These are phyloP conservation scores for Pomatorhinus ruficollis DNA, from an alignment of 2,113 vertebrate species.

Conservation along the genomic window DNA sequence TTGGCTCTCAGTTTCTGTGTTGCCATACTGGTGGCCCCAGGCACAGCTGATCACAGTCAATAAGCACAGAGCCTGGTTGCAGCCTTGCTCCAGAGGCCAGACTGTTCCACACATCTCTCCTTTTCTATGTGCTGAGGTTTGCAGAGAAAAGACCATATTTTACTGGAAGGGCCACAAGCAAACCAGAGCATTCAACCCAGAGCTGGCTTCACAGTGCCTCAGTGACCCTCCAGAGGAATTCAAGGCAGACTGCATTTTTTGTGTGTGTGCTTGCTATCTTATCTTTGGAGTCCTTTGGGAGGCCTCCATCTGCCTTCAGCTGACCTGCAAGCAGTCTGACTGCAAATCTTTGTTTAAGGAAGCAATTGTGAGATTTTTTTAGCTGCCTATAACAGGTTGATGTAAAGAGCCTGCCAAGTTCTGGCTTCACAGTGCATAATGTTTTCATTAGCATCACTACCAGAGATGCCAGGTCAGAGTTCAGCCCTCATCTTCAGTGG, in stretches of 20 bases:
- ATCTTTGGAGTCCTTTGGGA: constrained; percentile 3
- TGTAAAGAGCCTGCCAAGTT: background rate
- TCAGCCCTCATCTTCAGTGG: background rate
- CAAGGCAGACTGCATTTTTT: background rate
- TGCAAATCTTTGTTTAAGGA: constrained; percentile 9
- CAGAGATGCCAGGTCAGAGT: background rate
- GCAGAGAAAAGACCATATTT: background rate
- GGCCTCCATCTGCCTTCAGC: background rate
- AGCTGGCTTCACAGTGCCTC: background rate
- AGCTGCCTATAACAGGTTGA: background rate
- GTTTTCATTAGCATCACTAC: background rate
- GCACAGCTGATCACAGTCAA: background rate
- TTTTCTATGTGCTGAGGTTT: background rate
- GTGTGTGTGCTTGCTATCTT: constrained; percentile 18
- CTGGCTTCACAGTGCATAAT: background rate
- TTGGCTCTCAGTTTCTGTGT: fast-evolving
- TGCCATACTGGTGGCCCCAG: fast-evolving
- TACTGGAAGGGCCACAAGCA: background rate
- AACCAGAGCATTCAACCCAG: background rate
- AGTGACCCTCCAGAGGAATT: constrained; percentile 33
- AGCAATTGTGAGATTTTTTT: background rate
- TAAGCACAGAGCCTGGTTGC: background rate
- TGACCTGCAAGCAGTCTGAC: background rate
- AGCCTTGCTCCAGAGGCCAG: background rate
- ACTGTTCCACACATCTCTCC: background rate